Conservation (phyloP, 2,797 vertebrate genomes). For the Liparis tanakae region DNA sequence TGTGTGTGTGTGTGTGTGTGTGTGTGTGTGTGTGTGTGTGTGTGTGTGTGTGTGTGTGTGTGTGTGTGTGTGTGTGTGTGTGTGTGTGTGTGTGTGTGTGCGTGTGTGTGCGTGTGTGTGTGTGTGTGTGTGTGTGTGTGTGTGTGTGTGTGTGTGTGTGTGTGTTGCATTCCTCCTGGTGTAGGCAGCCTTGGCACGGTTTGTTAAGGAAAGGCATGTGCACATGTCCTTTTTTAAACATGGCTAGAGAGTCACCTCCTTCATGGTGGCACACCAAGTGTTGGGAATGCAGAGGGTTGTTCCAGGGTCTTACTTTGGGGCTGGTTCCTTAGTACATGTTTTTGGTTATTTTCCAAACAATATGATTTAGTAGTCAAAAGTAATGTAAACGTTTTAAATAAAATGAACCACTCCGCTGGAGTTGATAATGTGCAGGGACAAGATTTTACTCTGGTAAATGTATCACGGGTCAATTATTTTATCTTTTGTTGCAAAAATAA, state of each 20-base stretch:
- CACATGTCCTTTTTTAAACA: constrained; percentile 75
- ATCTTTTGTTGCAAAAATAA: neutral
- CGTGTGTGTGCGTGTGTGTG: too few species aligned
- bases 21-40: too few species aligned
- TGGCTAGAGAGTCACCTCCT: constrained; percentile 15
- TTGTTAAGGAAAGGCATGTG: constrained; percentile 81
- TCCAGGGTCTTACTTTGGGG: neutral
- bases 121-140: too few species aligned
- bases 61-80: too few species aligned
- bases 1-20: too few species aligned
- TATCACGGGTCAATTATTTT: neutral
- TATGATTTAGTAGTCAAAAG: neutral
- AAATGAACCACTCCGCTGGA: neutral
- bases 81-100: too few species aligned
- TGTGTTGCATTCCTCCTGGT: constrained; percentile 58
- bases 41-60: too few species aligned
- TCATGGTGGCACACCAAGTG: constrained; percentile 22
- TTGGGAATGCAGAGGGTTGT: constrained; percentile 20
- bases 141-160: too few species aligned
- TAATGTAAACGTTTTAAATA: neutral
- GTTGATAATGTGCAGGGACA: neutral
- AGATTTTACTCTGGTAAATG: neutral
- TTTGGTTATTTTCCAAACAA: neutral
- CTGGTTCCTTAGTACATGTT: neutral
- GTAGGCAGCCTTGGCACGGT: constrained; percentile 40